Base-by-base conservation (phyloP, 1,140 invertebrate genomes). In the Hesperophylax magnus region DNA sequence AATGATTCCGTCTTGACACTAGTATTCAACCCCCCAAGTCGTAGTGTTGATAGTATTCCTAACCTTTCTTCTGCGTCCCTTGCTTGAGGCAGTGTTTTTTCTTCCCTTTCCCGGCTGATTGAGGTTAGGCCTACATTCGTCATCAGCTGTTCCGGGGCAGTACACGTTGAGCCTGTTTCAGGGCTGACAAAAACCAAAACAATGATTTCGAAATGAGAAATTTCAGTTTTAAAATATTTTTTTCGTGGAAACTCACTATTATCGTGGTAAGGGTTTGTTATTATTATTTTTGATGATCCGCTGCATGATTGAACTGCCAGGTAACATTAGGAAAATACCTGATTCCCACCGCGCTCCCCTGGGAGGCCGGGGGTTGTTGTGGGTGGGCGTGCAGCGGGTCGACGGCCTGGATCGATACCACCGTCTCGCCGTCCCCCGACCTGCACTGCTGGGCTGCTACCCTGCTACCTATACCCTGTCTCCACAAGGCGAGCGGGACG, bases 331-430 rank as follows among this genome's bases (percentile, higher is more conserved):
- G 5, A 27, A 24, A 61, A 61, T 24, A 22, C 22, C n/a, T 61
- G 20, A 61, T 20, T 61, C 20, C 58, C 34, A 27, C 53, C 47
- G 17, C 52, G 22, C 54, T 52, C 18, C 31, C 65, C 65, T 27
- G 63, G 27, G 54, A 8, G 72, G 34, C 7, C 6, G 67, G 3
- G 34, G 67, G 14, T 27, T 11, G n/a, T 15, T 31, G 53, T 54
- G 9, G 71, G 24, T 56, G n/a, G 75, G 18, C 24, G 31, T 22
- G 63, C 22, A 17, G 63, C 22, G 14, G 76, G 72, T 56, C 72
- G 58, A 18, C 67, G 52, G 9, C 75, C 77, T 60, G 79, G 85
- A 82, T 86, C 86, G 86, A 86, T 86, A 86, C 58, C 80, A 84
- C 80, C 85, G 86, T 87, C 86, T 86, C 79, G 82, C 80, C 82